These are phyloP conservation scores for Dendrolimus punctatus DNA, from an alignment of 1,140 invertebrate species.

Conservation along the genomic window DNA sequence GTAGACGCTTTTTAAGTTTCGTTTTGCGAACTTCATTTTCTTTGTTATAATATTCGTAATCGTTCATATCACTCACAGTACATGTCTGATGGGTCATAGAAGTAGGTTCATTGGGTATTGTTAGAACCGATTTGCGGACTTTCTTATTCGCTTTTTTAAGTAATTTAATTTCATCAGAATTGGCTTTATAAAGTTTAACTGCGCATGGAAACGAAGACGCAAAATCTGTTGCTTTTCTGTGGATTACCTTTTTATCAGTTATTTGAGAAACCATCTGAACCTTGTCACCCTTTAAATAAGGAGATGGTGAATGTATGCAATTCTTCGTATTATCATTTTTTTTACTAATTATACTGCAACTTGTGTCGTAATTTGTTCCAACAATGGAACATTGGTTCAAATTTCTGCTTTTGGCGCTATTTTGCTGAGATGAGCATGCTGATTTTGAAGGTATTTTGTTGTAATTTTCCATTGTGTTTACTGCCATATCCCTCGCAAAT, in stretches of 20 bases:
- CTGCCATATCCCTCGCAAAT: slow-evolving; percentile 27
- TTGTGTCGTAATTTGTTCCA: slow-evolving; percentile 22
- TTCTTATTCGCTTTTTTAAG: slow-evolving; percentile 33
- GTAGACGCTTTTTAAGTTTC: slow-evolving; percentile 28
- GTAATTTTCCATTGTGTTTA: slow-evolving; percentile 24
- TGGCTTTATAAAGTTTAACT: slow-evolving; percentile 45
- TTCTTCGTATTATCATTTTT: slow-evolving; percentile 12
- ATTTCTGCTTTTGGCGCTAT: slow-evolving; percentile 20
- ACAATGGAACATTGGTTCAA: slow-evolving; percentile 9
- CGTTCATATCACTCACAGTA: slow-evolving; percentile 57
- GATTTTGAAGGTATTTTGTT: slow-evolving; percentile 17
- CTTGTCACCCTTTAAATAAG: slow-evolving; percentile 35
- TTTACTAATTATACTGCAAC: slow-evolving; percentile 16
- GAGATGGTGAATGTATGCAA: slow-evolving; percentile 15
- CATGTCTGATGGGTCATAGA: slow-evolving; percentile 28
- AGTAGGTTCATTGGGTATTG: slow-evolving; percentile 38
- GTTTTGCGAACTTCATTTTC: slow-evolving; percentile 18
- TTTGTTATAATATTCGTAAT: slow-evolving; percentile 39
- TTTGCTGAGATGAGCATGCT: slow-evolving; percentile 19
- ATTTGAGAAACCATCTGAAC: slow-evolving; percentile 32
- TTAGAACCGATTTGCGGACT: slow-evolving; percentile 46
- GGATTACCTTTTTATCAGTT: slow-evolving; percentile 31
- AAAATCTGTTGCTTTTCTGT: slow-evolving; percentile 29
- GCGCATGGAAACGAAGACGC: slow-evolving; percentile 44
- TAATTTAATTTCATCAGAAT: slow-evolving; percentile 47